Percentiles rank a stretch among this genome's conserved stretches.
Evolutionary conservation across 2,888 invertebrate genomes (phyloP).

Genomic region (Penaeus monodon): DNA sequence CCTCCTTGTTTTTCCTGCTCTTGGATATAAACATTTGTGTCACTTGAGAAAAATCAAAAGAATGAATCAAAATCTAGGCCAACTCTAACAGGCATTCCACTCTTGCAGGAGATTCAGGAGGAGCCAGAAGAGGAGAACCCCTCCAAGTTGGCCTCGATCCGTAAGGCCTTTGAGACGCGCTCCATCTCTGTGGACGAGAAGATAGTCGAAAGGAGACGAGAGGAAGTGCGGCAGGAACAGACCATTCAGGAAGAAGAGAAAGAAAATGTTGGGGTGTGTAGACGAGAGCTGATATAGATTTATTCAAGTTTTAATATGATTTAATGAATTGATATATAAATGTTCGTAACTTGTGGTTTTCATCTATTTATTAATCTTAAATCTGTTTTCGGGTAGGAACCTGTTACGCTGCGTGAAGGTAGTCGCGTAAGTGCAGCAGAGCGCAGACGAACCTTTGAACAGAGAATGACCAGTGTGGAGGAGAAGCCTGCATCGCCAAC

Average conservation of each 20-base stretch:
- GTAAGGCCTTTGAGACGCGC: slow-evolving; percentile 54
- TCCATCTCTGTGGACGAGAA: slow-evolving; percentile 52
- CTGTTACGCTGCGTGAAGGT: slow-evolving; percentile 10
- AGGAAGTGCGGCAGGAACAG: slow-evolving; percentile 30
- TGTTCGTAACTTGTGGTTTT: background rate
- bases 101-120: slow-evolving; percentile 13
- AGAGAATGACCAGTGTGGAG: slow-evolving; percentile 79
- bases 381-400: background rate
- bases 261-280: slow-evolving; percentile 52
- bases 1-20: background rate
- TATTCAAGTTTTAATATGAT: background rate
- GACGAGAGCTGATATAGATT: background rate
- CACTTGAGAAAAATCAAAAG: too few relatives aligned
- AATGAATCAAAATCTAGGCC: too few relatives aligned
- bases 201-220: slow-evolving; percentile 33
- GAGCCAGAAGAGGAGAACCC: slow-evolving; percentile 36
- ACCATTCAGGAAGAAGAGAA: slow-evolving; percentile 44
- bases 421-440: slow-evolving; percentile 78
- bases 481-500: slow-evolving; percentile 68
- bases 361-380: background rate
- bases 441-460: slow-evolving; percentile 82
- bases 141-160: slow-evolving; percentile 51
- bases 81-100: background rate
- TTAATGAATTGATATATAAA: background rate
- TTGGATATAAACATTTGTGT: background rate